phyloP scores from a whole-genome alignment of 2,888 invertebrate species.

The Parasteatoda lunata region DNA sequence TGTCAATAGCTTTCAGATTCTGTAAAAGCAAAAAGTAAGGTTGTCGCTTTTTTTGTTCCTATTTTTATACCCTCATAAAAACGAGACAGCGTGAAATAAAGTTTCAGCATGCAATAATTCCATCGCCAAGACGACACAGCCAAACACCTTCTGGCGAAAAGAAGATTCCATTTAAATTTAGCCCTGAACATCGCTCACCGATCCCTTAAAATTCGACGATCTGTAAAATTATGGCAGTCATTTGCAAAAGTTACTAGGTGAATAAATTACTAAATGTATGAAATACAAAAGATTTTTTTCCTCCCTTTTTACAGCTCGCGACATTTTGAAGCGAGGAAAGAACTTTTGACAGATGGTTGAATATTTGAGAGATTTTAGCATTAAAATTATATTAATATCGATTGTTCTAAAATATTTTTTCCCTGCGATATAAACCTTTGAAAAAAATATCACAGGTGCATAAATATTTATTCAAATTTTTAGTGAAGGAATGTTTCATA shows the following conservation, averaged over 20 bases:
- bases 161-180: neutral
- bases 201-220: neutral
- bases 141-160: neutral
- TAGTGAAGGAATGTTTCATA: too few relatives aligned
- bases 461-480: too few relatives aligned
- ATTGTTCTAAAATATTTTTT: neutral
- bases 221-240: slow-evolving; percentile 1
- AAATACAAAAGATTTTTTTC: neutral
- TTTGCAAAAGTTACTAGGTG: neutral
- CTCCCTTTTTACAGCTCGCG: neutral
- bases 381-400: neutral
- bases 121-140: neutral
- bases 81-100: neutral
- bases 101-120: neutral
- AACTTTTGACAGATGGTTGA: neutral
- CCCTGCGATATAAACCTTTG: neutral
- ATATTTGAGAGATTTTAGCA: neutral
- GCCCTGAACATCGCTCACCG: neutral
- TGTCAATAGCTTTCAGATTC: too few relatives aligned
- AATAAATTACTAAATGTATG: neutral
- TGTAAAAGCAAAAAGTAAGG: too few relatives aligned
- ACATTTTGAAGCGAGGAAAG: neutral
- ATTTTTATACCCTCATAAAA: too few relatives aligned
- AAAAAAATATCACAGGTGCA: too few relatives aligned
- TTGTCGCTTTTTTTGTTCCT: too few relatives aligned